Evolutionary conservation across 2,888 invertebrate species (phyloP).

Genomic region (Ischnura elegans): DNA sequence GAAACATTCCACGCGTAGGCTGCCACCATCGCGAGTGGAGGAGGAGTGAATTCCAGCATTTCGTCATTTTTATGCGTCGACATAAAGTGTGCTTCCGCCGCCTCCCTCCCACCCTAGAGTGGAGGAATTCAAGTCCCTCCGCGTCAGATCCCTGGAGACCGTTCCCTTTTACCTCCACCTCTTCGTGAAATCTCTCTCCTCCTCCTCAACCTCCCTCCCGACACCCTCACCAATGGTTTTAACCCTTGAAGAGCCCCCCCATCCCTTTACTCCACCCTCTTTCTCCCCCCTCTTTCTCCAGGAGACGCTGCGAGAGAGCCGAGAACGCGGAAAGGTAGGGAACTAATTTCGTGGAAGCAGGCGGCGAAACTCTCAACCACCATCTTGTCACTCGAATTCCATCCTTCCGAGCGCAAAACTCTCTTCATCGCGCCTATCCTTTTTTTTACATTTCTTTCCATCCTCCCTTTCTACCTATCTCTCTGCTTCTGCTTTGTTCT

Average conservation of each 20-base stretch:
- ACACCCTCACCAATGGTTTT: background rate
- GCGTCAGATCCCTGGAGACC: background rate
- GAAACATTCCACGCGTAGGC: background rate
- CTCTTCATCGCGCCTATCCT: slow-evolving; percentile 42
- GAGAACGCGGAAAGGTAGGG: slow-evolving; percentile 25
- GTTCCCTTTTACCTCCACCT: background rate
- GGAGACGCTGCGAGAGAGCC: background rate
- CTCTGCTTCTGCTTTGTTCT: no score
- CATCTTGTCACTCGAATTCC: slow-evolving; percentile 64
- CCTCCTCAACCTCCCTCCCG: background rate
- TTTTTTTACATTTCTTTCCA: slow-evolving; percentile 43
- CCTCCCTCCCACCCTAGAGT: background rate
- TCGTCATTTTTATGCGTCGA: slow-evolving; percentile 24
- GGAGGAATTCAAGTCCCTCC: background rate
- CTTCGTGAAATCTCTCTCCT: no score
- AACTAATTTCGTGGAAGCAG: slow-evolving; percentile 49
- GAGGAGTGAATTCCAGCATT: slow-evolving; percentile 13
- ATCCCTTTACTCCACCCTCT: background rate
- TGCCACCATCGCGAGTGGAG: background rate
- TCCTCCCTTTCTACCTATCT: background rate
- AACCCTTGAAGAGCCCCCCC: background rate
- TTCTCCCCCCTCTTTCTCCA: background rate
- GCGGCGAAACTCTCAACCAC: slow-evolving; percentile 36
- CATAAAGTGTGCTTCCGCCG: background rate
- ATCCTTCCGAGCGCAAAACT: slow-evolving; percentile 52